Percentiles rank a stretch among this genome's conserved stretches.
Conservation (phyloP, 2,797 vertebrate species). For the Danio choprae region DNA sequence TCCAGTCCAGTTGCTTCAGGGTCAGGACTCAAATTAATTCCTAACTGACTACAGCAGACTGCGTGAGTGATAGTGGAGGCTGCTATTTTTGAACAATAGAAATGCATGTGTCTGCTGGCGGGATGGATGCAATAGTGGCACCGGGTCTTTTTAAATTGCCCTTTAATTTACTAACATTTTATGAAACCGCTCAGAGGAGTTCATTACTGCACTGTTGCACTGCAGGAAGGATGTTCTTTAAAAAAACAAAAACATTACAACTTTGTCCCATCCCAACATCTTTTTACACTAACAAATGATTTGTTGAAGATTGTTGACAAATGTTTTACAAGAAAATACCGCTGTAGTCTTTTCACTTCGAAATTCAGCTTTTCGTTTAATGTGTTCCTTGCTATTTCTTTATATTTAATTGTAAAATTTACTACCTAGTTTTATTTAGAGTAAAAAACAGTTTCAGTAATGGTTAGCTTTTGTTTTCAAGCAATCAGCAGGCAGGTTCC, state of each 20-base stretch:
- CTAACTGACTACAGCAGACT: slow-evolving; percentile 66
- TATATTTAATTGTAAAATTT: neutral
- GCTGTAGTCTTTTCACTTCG: neutral
- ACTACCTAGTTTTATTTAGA: no score
- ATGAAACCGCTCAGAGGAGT: slow-evolving; percentile 58
- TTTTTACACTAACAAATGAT: neutral
- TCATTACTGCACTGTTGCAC: slow-evolving; percentile 41
- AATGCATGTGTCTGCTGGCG: slow-evolving; percentile 63
- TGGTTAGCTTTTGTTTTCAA: no score
- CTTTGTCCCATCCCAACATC: neutral
- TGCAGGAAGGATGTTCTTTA: slow-evolving; percentile 7
- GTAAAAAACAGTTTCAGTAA: no score
- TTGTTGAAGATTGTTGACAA: neutral
- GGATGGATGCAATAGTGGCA: slow-evolving; percentile 43
- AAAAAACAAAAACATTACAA: slow-evolving; percentile 16
- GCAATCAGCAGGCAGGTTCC: no score
- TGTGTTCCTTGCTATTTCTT: neutral
- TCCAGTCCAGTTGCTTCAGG: slow-evolving; percentile 75
- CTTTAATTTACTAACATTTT: slow-evolving; percentile 52
- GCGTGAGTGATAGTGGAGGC: slow-evolving; percentile 64
- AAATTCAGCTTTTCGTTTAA: neutral
- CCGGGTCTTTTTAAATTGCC: slow-evolving; percentile 54
- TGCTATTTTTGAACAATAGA: slow-evolving; percentile 76
- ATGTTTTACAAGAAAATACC: neutral
- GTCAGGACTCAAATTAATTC: slow-evolving; percentile 76